A percentile compares a stretch with the other conserved stretches of the same genome.
Evolutionary conservation across 2,888 invertebrate genomes (phyloP).

Genomic region (Pandemis cinnamomeana): DNA sequence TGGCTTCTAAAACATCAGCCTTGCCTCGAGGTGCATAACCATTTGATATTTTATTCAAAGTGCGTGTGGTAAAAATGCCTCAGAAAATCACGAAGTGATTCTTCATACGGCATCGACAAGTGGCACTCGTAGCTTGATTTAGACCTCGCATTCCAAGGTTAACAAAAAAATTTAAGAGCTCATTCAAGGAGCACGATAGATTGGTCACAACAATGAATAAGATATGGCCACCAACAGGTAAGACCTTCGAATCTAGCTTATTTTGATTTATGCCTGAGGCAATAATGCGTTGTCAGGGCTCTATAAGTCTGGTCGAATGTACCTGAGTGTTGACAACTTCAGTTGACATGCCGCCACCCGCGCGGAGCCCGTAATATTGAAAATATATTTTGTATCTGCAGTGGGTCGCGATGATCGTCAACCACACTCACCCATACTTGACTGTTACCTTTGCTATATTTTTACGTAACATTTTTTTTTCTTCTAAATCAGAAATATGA

Average conservation of each 20-base stretch:
- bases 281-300: slow-evolving; percentile 52
- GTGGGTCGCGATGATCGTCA: background rate
- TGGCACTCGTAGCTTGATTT: slow-evolving; percentile 61
- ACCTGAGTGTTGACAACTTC: slow-evolving; percentile 44
- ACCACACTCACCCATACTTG: background rate
- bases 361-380: slow-evolving; percentile 23
- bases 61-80: slow-evolving; percentile 30
- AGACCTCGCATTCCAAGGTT: slow-evolving; percentile 68
- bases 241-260: slow-evolving; percentile 62
- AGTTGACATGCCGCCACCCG: slow-evolving; percentile 43
- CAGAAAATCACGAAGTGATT: slow-evolving; percentile 36
- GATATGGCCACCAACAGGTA: slow-evolving; percentile 50
- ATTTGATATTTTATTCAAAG: slow-evolving; percentile 13
- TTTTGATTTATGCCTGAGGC: slow-evolving; percentile 50
- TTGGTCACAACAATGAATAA: slow-evolving; percentile 63
- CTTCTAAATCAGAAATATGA: no score
- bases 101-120: slow-evolving; percentile 49
- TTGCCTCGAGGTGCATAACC: background rate
- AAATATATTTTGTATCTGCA: background rate
- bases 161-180: slow-evolving; percentile 72
- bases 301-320: slow-evolving; percentile 54
- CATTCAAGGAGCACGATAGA: slow-evolving; percentile 67
- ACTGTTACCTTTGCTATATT: no score
- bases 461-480: no score
- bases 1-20: background rate